Evolutionary conservation across 2,113 vertebrate genomes (phyloP).

Genomic region (Parus major): DNA sequence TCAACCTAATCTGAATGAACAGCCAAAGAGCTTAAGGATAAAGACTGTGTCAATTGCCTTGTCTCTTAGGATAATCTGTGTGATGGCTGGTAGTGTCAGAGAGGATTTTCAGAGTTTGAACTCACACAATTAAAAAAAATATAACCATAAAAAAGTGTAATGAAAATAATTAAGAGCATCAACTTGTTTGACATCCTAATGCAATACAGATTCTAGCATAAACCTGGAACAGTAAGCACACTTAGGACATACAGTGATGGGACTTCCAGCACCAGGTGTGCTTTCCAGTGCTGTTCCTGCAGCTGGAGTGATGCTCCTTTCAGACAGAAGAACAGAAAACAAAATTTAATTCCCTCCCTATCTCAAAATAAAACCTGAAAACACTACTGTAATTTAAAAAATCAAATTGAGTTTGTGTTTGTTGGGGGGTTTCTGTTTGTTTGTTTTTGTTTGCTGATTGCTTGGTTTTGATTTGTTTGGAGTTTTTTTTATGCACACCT

Average conservation of each 20-base stretch:
- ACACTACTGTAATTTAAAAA: accelerated
- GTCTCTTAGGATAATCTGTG: background rate
- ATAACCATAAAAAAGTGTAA: no score
- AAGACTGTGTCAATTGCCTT: background rate
- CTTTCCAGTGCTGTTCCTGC: background rate
- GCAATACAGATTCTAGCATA: background rate
- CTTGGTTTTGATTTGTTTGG: accelerated
- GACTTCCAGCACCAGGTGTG: background rate
- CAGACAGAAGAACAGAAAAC: background rate
- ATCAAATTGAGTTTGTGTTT: background rate
- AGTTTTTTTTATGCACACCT: background rate
- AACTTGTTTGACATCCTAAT: background rate
- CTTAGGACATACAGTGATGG: accelerated
- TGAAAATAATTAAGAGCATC: background rate
- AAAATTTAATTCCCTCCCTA: accelerated
- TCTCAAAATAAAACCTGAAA: background rate
- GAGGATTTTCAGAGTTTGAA: background rate
- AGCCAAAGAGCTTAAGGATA: background rate
- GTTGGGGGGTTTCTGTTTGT: no score
- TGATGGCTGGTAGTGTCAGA: background rate
- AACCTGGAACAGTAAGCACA: background rate
- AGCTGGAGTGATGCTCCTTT: background rate
- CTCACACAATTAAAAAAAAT: background rate
- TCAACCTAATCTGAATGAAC: background rate
- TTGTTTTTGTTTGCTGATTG: background rate